Percentiles rank a stretch among this genome's conserved stretches.
Conservation (phyloP, 2,888 invertebrate genomes). For the Lepidochitona cinerea region DNA sequence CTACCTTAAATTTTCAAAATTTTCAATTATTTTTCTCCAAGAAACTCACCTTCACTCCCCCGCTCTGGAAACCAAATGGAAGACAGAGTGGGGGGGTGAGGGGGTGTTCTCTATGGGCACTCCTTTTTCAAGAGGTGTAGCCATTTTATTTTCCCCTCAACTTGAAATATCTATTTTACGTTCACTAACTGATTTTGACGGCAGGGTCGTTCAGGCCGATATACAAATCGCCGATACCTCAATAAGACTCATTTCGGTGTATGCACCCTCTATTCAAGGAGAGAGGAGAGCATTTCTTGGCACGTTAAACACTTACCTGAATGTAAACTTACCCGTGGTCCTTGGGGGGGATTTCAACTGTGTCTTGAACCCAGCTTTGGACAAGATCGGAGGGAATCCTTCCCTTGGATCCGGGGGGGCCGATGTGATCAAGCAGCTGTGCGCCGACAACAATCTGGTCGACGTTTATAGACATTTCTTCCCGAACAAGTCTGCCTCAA, state of each 20-base stretch:
- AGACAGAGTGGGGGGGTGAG: not conserved
- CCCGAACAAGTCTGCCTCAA: not conserved
- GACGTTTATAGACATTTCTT: not conserved
- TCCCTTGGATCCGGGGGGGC: not conserved
- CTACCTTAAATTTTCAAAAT: not conserved
- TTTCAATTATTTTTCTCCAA: not conserved
- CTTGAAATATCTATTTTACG: not conserved
- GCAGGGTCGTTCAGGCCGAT: not conserved
- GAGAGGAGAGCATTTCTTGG: not conserved
- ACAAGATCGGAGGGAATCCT: not conserved
- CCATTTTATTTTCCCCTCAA: not conserved
- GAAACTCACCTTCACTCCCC: not conserved
- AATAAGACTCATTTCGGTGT: not conserved
- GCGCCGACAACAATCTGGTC: not conserved
- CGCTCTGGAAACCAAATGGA: not conserved
- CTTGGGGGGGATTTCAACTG: not conserved
- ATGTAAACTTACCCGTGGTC: not conserved
- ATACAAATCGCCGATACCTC: not conserved
- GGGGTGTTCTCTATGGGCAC: not conserved
- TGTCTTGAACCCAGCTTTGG: not conserved
- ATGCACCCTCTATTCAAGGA: not conserved
- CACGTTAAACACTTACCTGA: not conserved
- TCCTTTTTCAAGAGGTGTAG: not conserved
- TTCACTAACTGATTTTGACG: not conserved
- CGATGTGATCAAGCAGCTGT: not conserved